Conservation (phyloP, 2,888 invertebrate species). For the Dione vanillae region DNA sequence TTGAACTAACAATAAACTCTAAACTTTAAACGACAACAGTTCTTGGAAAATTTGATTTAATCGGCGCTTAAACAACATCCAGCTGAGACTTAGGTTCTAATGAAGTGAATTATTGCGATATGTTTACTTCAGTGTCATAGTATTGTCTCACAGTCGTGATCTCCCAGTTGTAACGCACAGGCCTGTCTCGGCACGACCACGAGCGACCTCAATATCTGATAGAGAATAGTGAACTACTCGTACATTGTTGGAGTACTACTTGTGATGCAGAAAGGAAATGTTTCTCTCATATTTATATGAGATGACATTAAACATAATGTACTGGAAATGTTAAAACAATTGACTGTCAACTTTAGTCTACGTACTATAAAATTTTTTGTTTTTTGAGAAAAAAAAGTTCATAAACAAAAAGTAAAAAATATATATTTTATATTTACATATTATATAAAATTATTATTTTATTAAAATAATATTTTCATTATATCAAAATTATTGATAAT, state of each 20-base stretch:
- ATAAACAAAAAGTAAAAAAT: no score
- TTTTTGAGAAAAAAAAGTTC: not conserved
- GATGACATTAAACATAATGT: not conserved
- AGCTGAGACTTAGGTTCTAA: conserved; percentile 14
- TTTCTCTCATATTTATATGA: not conserved
- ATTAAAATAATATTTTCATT: not conserved
- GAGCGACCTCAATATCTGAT: not conserved
- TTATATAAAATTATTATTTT: no score
- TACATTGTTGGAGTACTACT: not conserved
- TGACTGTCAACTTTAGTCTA: not conserved
- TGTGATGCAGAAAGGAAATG: not conserved
- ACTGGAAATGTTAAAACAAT: not conserved
- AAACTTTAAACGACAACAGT: not conserved
- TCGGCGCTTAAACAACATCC: conserved; percentile 16
- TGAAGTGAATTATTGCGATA: conserved; percentile 26
- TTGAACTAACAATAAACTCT: conserved; percentile 6
- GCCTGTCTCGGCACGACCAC: not conserved
- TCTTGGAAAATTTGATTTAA: conserved; percentile 9
- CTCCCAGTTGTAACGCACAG: not conserved
- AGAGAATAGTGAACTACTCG: not conserved
- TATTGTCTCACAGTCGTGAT: conserved; percentile 24
- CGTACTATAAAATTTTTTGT: not conserved
- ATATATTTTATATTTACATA: no score
- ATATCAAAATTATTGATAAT: conserved; percentile 9
- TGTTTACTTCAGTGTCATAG: conserved; percentile 26